phyloP scores from a whole-genome alignment of 2,113 vertebrate genomes.

The Aythya baeri region DNA sequence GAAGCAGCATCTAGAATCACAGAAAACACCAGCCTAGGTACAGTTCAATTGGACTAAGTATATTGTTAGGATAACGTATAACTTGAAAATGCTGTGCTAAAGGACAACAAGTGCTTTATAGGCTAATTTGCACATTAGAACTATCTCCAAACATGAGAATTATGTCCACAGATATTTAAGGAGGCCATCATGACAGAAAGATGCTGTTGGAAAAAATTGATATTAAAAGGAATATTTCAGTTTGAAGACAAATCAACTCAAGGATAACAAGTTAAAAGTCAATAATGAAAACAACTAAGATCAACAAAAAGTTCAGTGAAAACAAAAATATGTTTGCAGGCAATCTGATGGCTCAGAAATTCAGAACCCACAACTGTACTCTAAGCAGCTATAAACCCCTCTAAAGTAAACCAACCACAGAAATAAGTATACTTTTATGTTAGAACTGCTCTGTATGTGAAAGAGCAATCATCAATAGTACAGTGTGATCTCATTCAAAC shows the following conservation, averaged over 20 bases:
- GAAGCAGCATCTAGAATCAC: background rate
- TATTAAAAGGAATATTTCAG: background rate
- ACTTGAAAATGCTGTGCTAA: background rate
- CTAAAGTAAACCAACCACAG: conserved; percentile 24
- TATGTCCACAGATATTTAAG: background rate
- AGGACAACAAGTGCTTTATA: background rate
- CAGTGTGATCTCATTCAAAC: conserved; percentile 54
- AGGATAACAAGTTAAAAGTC: background rate
- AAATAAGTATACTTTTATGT: conserved; percentile 42
- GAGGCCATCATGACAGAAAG: background rate
- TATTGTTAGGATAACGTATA: background rate
- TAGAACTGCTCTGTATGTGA: conserved; percentile 37
- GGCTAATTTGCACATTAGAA: background rate
- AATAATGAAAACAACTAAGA: background rate
- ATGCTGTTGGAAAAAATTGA: background rate
- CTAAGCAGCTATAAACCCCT: background rate
- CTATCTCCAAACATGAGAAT: background rate
- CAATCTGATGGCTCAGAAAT: background rate
- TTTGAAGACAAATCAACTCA: background rate
- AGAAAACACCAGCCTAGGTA: background rate
- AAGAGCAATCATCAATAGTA: conserved; percentile 28
- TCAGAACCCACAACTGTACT: background rate
- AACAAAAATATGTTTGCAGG: background rate
- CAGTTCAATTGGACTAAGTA: background rate
- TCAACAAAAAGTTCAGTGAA: background rate